A percentile compares a stretch with the other conserved stretches of the same genome.
These are phyloP conservation scores for Sisor rabdophorus DNA, from an alignment of 2,113 vertebrate genomes.

Conservation along the genomic window DNA sequence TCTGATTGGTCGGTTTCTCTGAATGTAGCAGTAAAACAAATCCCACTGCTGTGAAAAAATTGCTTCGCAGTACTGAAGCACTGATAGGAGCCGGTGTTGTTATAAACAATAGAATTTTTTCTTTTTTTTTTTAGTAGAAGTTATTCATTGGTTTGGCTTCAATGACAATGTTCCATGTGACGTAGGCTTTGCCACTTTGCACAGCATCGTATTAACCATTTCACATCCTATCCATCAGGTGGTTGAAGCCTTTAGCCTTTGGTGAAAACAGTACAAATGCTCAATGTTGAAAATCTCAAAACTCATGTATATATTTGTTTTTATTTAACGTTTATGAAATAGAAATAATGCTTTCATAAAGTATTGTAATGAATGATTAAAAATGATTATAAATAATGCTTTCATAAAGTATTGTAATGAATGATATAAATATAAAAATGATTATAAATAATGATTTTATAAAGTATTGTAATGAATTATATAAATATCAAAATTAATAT, in stretches of 20 bases:
- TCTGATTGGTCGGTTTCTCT: neutral
- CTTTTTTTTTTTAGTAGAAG: neutral
- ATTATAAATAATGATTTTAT: neutral
- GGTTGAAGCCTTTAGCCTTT: neutral
- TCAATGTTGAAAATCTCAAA: neutral
- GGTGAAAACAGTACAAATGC: neutral
- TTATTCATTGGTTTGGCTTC: neutral
- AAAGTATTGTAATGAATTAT: too few species aligned
- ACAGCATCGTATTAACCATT: neutral
- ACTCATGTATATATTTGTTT: neutral
- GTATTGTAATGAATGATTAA: neutral
- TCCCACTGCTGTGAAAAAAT: neutral
- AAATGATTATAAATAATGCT: neutral
- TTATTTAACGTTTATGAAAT: neutral
- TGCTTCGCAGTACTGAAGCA: slow-evolving; percentile 2
- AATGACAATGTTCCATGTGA: neutral
- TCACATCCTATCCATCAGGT: neutral
- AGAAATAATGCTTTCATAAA: neutral
- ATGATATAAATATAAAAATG: too few species aligned
- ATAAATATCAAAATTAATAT: too few species aligned
- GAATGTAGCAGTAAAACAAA: neutral
- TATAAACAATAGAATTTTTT: slow-evolving; percentile 3
- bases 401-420: too few species aligned
- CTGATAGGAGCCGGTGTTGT: neutral
- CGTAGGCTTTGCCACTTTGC: neutral